Conservation (phyloP, 2,113 vertebrate species). For the Capreolus pygargus region DNA sequence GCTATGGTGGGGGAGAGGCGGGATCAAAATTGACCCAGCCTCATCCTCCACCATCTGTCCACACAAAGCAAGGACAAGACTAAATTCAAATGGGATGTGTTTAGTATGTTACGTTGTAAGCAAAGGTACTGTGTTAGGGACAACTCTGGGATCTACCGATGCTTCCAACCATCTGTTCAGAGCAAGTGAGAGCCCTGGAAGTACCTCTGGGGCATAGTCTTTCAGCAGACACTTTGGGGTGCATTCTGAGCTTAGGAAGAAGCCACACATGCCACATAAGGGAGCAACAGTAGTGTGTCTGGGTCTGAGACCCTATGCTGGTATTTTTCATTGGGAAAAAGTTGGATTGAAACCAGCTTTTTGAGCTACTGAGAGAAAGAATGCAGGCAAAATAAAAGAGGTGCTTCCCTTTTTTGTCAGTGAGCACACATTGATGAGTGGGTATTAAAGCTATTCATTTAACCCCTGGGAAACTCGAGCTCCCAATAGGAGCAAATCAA, state of each 20-base stretch:
- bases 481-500: not conserved
- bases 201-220: not conserved
- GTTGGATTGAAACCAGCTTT: not conserved
- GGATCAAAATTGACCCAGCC: not conserved
- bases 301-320: not conserved
- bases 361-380: not conserved
- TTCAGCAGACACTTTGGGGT: not conserved
- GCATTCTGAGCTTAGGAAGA: not conserved
- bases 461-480: not conserved
- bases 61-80: not conserved
- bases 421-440: not conserved
- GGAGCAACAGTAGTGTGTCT: not conserved
- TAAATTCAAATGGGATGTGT: not conserved
- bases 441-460: not conserved
- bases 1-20: accelerated
- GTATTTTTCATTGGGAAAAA: not conserved
- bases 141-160: not conserved
- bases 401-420: not conserved
- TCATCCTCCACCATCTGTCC: not conserved
- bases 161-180: not conserved
- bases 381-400: not conserved
- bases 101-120: not conserved
- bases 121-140: not conserved
- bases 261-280: not conserved
- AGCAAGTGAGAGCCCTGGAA: not conserved